Conservation (phyloP, 2,797 vertebrate species). For the Ceyx erithaca region DNA sequence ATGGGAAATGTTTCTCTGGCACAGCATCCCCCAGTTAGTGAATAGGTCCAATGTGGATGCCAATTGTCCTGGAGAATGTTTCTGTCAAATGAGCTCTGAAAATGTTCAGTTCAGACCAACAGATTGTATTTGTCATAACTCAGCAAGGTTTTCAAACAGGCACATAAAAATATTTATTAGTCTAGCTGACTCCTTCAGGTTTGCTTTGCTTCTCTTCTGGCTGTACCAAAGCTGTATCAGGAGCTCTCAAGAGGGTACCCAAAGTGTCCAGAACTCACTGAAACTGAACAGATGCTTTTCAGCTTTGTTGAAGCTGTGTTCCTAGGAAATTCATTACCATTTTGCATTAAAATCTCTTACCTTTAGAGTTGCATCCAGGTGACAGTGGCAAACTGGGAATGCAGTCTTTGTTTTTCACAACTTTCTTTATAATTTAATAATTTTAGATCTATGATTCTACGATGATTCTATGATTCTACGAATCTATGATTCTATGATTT, state of each 20-base stretch:
- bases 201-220: not conserved
- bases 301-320: not conserved
- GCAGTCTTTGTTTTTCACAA: not conserved
- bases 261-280: not conserved
- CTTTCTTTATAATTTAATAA: not conserved
- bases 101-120: not conserved
- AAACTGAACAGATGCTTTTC: slow-evolving; percentile 22
- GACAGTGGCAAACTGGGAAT: not conserved
- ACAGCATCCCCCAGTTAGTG: not conserved
- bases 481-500: not conserved
- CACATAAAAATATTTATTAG: not conserved
- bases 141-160: not conserved
- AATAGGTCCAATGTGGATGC: not conserved
- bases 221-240: not conserved
- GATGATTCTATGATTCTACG: too few relatives aligned
- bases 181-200: not conserved
- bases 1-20: not conserved
- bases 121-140: not conserved
- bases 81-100: not conserved
- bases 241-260: not conserved
- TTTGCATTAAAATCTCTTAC: slow-evolving; percentile 2
- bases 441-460: too few relatives aligned
- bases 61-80: not conserved
- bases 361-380: not conserved
- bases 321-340: slow-evolving; percentile 29